A percentile compares a stretch with the other conserved stretches of the same genome.
These are phyloP conservation scores for Heloderma charlesbogerti DNA, from an alignment of 2,113 vertebrate genomes.

Conservation along the genomic window DNA sequence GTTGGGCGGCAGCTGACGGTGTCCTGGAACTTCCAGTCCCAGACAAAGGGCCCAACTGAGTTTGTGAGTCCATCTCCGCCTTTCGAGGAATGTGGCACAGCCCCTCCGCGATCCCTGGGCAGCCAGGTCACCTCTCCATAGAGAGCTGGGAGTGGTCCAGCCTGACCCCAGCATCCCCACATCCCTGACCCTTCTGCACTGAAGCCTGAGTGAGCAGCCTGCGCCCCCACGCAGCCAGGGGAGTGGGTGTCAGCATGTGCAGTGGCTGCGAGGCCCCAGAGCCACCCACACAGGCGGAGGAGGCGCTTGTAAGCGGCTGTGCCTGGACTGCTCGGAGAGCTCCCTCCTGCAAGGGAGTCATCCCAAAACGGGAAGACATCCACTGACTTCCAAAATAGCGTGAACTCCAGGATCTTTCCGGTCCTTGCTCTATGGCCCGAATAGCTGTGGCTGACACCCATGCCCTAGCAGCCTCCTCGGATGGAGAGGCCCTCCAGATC, in stretches of 20 bases:
- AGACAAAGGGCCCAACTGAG: constrained; percentile 78
- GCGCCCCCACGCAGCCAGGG: neutral
- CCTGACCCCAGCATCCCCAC: neutral
- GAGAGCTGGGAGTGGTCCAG: too few species aligned
- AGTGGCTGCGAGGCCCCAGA: neutral
- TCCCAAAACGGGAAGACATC: too few species aligned
- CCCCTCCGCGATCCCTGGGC: too few species aligned
- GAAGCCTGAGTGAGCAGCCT: neutral
- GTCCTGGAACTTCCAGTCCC: constrained; percentile 91
- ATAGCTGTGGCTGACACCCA: neutral
- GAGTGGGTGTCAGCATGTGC: neutral
- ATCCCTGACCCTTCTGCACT: neutral
- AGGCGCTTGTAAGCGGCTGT: too few species aligned
- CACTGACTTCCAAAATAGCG: neutral
- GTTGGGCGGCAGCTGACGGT: constrained; percentile 73
- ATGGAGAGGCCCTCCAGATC: neutral
- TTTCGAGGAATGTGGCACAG: neutral
- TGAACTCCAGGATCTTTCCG: neutral
- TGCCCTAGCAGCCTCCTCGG: neutral
- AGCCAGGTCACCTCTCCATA: neutral
- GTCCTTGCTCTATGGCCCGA: neutral
- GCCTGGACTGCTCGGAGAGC: neutral
- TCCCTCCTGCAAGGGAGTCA: neutral
- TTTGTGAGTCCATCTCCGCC: constrained; percentile 78
- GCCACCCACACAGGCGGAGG: too few species aligned